Conservation (phyloP, 2,797 vertebrate species). For the Chelonia mydas region DNA sequence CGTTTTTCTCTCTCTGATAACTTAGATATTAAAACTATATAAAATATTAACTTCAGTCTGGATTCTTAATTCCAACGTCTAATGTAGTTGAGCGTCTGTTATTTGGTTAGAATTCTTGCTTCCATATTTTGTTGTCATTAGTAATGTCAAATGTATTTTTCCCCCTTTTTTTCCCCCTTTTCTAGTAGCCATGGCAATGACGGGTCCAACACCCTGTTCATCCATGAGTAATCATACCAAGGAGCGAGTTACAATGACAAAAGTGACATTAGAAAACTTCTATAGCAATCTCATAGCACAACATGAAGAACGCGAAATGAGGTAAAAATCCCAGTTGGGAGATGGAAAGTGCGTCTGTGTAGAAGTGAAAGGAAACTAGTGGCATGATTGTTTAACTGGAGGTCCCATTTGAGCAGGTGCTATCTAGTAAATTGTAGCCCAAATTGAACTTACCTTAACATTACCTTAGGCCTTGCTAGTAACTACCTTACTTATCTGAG, state of each 20-base stretch:
- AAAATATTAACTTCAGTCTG: not conserved
- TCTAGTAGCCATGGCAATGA: conserved; percentile 94
- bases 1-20: not conserved
- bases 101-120: not conserved
- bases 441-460: not conserved
- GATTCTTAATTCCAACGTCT: not conserved
- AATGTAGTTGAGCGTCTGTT: not conserved
- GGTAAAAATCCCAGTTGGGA: conserved; percentile 80
- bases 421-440: not conserved
- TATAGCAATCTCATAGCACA: conserved; percentile 98
- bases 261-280: conserved; percentile 97
- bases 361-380: not conserved
- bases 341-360: not conserved
- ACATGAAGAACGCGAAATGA: conserved; percentile 97
- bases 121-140: not conserved
- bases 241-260: conserved; percentile 97
- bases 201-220: conserved; percentile 91
- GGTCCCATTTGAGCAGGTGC: not conserved
- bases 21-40: not conserved
- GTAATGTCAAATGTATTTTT: not conserved
- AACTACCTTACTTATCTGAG: not conserved
- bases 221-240: conserved; percentile 99
- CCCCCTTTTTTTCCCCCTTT: not conserved
- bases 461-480: not conserved
- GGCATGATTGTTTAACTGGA: not conserved